Conservation (phyloP, 2,888 invertebrate genomes). For the Anorthoa munda region DNA sequence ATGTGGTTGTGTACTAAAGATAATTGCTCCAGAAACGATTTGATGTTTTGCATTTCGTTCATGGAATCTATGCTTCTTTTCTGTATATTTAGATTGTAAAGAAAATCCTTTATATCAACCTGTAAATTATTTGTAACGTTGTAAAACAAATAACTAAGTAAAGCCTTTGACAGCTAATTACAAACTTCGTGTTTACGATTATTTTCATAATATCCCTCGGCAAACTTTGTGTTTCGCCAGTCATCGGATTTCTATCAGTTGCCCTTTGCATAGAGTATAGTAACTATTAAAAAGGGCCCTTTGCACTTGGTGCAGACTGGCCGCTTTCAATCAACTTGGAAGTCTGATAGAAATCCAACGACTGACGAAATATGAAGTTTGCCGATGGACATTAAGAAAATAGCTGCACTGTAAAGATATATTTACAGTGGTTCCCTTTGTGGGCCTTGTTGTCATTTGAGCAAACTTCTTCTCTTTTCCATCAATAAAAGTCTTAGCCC, state of each 20-base stretch:
- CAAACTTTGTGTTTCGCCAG: too few species aligned
- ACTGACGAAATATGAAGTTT: too few species aligned
- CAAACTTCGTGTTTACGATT: too few species aligned
- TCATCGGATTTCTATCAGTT: too few species aligned
- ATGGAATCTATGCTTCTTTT: conserved; percentile 88
- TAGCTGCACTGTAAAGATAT: too few species aligned
- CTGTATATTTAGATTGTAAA: conserved; percentile 92
- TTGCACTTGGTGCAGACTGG: too few species aligned
- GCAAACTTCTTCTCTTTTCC: conserved; percentile 82
- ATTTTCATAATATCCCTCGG: too few species aligned
- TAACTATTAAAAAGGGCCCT: too few species aligned
- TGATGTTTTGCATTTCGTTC: conserved; percentile 91
- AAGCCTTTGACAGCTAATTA: neutral
- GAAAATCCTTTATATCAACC: conserved; percentile 92
- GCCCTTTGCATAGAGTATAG: too few species aligned
- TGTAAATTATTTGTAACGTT: conserved; percentile 65
- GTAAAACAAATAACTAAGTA: neutral
- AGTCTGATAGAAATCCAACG: too few species aligned
- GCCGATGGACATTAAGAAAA: too few species aligned
- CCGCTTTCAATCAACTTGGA: too few species aligned
- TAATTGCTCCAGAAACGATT: conserved; percentile 90
- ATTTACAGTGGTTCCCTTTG: conserved; percentile 93
- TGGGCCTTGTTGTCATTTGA: conserved; percentile 87
- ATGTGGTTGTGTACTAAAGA: conserved; percentile 92
- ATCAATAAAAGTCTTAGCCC: conserved; percentile 89